A percentile compares a stretch with the other conserved stretches of the same genome.
phyloP scores from a whole-genome alignment of 2,797 vertebrate genomes.

The Nasua narica region DNA sequence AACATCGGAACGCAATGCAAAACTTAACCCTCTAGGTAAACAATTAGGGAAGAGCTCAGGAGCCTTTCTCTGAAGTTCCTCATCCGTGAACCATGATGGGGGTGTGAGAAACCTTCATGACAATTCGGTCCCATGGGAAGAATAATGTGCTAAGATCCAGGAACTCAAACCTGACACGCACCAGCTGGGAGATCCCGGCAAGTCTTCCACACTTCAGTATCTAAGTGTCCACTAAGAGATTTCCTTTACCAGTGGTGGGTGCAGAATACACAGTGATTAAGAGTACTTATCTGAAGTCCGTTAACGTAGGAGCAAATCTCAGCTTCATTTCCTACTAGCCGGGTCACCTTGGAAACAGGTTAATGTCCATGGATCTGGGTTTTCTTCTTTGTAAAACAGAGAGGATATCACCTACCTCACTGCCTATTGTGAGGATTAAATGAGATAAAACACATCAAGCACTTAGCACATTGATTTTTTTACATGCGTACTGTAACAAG shows the following conservation, averaged over 20 bases:
- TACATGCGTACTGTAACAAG: background rate
- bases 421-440: background rate
- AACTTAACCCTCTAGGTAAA: background rate
- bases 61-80: background rate
- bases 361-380: background rate
- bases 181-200: background rate
- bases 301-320: background rate
- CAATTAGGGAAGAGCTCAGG: background rate
- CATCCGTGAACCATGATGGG: background rate
- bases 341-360: conserved; percentile 50
- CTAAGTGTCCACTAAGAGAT: background rate
- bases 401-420: background rate
- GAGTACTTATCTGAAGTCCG: background rate
- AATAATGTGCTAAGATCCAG: background rate
- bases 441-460: background rate
- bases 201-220: background rate
- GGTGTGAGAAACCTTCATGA: background rate
- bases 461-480: conserved; percentile 41
- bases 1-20: background rate
- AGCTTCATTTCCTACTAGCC: background rate
- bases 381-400: conserved; percentile 19
- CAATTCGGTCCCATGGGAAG: background rate
- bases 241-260: background rate
- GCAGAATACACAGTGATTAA: background rate
- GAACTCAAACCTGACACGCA: background rate